Evolutionary conservation across 2,113 vertebrate species (phyloP), one percentile per base, ranked within the genome.

Genomic region (Polypterus bichir): DNA sequence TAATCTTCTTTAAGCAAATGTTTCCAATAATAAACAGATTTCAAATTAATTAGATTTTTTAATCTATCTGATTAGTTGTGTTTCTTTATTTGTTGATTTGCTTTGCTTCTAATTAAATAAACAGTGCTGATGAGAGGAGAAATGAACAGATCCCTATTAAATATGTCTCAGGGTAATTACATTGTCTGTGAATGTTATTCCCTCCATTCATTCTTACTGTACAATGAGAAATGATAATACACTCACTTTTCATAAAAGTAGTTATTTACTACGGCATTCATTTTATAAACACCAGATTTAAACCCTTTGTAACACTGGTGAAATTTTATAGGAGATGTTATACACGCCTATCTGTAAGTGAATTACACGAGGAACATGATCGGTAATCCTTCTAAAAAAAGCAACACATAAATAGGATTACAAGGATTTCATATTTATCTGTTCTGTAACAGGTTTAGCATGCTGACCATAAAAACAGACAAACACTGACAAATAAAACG

Each of bases 41-140:
- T 58, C 27, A 45, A 45, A 58, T 8, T 45, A 58, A 3, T 58
- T 58, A 7, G 7, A 11, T 58, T 45, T 58, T 58, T 45, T 58
- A 11, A 44, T 3, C 44, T 44, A 45, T 44, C 56, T 44, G 44
- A 58, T 58, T 58, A 4, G 27, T 58, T 58, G 44, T 46, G 44
- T 58, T 58, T 9, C 46, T 58, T 58, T 58, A 58, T 58, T n/a
- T 44, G 56, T 58, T 44, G 54, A 58, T 58, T 58, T 58, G 56
- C 46, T 44, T 58, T 44, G n/a, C 8, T 45, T 58, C 56, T 58
- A 58, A 58, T 58, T 58, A 58, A 58, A 58, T 58, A 58, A 58
- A 58, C 56, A 27, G 56, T 58, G 56, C 56, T 58, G n/a, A 45
- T 44, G 56, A 58, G 56, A 58, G 46, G n/a, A 58, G 56, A 45